These are phyloP conservation scores for Larimichthys crocea DNA, from an alignment of 2,113 vertebrate genomes.

Conservation along the genomic window DNA sequence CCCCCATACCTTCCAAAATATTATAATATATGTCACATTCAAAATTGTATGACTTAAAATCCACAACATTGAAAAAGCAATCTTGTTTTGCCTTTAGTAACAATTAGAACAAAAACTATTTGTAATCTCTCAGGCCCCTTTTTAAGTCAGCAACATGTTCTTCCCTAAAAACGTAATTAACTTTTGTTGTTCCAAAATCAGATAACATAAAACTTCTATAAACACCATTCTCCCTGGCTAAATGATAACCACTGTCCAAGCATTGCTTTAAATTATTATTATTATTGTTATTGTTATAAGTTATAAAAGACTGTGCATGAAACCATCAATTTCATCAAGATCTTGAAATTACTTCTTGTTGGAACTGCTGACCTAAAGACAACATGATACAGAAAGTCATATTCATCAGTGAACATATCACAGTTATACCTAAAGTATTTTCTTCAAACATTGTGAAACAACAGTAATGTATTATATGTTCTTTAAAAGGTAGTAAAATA, in stretches of 20 bases:
- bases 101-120: neutral
- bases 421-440: neutral
- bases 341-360: neutral
- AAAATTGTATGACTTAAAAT: neutral
- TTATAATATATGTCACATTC: neutral
- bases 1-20: neutral
- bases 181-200: neutral
- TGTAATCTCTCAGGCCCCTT: neutral
- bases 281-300: no score
- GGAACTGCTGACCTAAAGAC: neutral
- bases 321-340: neutral
- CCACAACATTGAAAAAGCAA: neutral
- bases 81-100: neutral
- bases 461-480: neutral
- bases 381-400: neutral
- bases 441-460: neutral
- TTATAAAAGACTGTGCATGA: neutral
- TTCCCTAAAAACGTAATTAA: neutral
- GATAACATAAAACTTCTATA: neutral
- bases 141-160: neutral
- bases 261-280: neutral
- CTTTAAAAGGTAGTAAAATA: slow-evolving; percentile 20
- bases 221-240: neutral
- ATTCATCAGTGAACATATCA: neutral
- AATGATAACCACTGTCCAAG: neutral